These are phyloP conservation scores for Melolontha melolontha DNA, from an alignment of 2,888 invertebrate species.

Conservation along the genomic window DNA sequence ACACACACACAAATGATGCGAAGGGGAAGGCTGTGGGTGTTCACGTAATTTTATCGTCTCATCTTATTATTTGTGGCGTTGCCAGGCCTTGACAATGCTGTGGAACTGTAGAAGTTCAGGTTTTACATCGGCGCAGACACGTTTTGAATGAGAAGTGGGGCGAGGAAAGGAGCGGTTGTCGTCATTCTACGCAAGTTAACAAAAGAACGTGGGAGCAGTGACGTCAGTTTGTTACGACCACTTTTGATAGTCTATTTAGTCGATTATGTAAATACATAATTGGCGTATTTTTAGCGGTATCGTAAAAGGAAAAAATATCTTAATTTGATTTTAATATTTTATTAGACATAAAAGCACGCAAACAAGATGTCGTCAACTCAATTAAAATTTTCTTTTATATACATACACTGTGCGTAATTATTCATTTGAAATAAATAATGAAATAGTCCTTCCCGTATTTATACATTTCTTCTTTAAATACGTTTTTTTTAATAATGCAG, in stretches of 20 bases:
- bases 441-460: too few relatives aligned
- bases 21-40: constrained; percentile 6
- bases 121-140: constrained; percentile 3
- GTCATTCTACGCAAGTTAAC: constrained; percentile 24
- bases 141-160: not conserved
- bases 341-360: too few relatives aligned
- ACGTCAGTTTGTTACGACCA: constrained; percentile 28
- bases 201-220: constrained; percentile 18
- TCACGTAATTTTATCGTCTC: constrained; percentile 35
- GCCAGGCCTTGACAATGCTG: constrained; percentile 33
- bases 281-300: not conserved
- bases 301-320: constrained; percentile 6
- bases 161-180: not conserved
- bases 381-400: too few relatives aligned
- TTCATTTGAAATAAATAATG: too few relatives aligned
- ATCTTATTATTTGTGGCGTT: constrained; percentile 34
- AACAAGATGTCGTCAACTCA: too few relatives aligned
- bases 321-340: too few relatives aligned
- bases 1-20: not conserved
- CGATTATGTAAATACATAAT: constrained; percentile 23
- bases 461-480: too few relatives aligned
- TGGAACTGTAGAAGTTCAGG: constrained; percentile 8
- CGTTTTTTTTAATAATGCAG: too few relatives aligned
- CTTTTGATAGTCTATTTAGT: constrained; percentile 33
- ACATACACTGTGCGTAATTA: too few relatives aligned